Conservation (phyloP, 2,113 vertebrate genomes). For the Protobothrops mucrosquamatus region DNA sequence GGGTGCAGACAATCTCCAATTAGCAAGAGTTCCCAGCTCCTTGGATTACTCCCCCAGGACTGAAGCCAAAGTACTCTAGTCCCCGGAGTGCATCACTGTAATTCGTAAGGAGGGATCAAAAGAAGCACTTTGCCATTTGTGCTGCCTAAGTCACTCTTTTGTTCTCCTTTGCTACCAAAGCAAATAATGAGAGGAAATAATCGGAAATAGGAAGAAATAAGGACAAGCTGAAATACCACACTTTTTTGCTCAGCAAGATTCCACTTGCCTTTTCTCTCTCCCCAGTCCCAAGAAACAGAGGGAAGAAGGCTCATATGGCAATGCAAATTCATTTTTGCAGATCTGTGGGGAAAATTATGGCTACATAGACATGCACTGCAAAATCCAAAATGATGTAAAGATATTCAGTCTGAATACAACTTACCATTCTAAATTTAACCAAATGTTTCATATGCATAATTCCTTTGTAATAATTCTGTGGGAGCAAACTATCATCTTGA, state of each 20-base stretch:
- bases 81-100: background rate
- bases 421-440: slow-evolving; percentile 88
- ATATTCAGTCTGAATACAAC: slow-evolving; percentile 30
- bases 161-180: background rate
- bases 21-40: background rate
- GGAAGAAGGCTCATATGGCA: background rate
- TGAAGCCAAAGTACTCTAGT: background rate
- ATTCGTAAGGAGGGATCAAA: background rate
- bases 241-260: background rate
- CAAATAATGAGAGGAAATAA: background rate
- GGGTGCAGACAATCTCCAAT: background rate
- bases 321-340: background rate
- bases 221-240: background rate
- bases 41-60: background rate
- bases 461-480: slow-evolving; percentile 88
- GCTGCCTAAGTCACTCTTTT: background rate
- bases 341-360: background rate
- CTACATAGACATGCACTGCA: background rate
- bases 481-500: slow-evolving; percentile 93
- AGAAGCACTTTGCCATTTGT: background rate
- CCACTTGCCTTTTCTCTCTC: background rate
- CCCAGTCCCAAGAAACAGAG: background rate
- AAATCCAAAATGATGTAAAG: background rate
- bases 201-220: background rate
- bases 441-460: slow-evolving; percentile 97